Percentiles rank a stretch among this genome's conserved stretches.
Conservation (phyloP, 2,113 vertebrate species). For the Elaphurus davidianus region DNA sequence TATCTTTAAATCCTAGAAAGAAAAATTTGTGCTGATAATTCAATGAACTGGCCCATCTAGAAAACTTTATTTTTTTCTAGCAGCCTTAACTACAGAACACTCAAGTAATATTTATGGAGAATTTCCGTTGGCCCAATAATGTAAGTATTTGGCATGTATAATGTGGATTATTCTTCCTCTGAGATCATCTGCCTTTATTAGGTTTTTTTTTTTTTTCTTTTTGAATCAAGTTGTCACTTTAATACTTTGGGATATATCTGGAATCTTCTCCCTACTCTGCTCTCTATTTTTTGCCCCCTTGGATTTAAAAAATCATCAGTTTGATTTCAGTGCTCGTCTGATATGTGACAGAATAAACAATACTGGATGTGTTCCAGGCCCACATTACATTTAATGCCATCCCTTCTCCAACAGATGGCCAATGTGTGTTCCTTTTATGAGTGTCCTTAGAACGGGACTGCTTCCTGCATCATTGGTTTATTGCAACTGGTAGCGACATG, state of each 20-base stretch:
- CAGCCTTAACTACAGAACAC: background rate
- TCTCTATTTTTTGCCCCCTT: slow-evolving; percentile 3
- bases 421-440: slow-evolving; percentile 66
- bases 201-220: background rate
- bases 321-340: slow-evolving; percentile 67
- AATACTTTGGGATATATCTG: background rate
- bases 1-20: slow-evolving; percentile 4
- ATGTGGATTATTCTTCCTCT: background rate
- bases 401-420: slow-evolving; percentile 80
- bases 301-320: slow-evolving; percentile 64
- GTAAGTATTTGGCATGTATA: background rate
- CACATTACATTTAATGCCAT: slow-evolving; percentile 68
- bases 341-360: slow-evolving; percentile 76
- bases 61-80: slow-evolving; percentile 8
- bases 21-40: slow-evolving; percentile 1
- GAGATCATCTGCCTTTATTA: background rate
- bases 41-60: background rate
- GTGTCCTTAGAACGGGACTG: slow-evolving; percentile 36
- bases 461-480: slow-evolving; percentile 58
- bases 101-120: background rate
- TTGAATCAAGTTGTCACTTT: background rate
- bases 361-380: slow-evolving; percentile 75
- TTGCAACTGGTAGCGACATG: slow-evolving; percentile 66
- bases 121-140: background rate
- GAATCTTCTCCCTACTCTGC: background rate